Conservation (phyloP, 2,797 vertebrate genomes). For the Cyclopterus lumpus region DNA sequence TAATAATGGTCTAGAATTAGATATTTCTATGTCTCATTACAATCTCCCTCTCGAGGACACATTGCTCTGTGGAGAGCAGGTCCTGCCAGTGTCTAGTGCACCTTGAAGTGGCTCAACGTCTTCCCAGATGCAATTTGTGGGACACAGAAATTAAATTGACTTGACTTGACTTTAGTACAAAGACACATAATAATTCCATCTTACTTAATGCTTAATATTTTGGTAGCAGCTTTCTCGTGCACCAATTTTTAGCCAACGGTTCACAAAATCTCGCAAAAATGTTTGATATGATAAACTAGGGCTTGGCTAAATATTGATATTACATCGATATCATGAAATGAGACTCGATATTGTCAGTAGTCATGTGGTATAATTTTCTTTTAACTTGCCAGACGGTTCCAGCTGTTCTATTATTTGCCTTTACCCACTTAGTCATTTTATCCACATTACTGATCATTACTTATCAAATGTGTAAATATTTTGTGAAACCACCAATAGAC, state of each 20-base stretch:
- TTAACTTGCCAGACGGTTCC: background rate
- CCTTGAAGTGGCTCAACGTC: background rate
- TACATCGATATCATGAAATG: background rate
- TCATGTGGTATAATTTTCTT: too few relatives aligned
- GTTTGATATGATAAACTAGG: background rate
- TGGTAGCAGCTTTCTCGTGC: background rate
- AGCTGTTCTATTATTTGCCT: background rate
- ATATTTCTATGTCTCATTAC: background rate
- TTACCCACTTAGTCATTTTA: background rate
- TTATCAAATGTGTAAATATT: background rate
- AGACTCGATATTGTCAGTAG: background rate
- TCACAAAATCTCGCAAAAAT: constrained; percentile 1
- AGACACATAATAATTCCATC: background rate
- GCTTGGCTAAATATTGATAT: background rate
- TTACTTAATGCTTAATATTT: constrained; percentile 9
- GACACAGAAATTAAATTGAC: background rate
- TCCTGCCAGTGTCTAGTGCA: background rate
- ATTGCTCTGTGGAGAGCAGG: background rate
- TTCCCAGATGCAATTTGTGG: background rate
- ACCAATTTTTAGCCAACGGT: background rate
- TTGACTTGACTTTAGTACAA: background rate
- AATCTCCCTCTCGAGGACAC: background rate
- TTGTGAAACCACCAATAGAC: background rate
- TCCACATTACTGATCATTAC: background rate
- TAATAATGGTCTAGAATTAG: background rate